Evolutionary conservation across 2,113 vertebrate genomes (phyloP).

Genomic region (Myotis yumanensis): DNA sequence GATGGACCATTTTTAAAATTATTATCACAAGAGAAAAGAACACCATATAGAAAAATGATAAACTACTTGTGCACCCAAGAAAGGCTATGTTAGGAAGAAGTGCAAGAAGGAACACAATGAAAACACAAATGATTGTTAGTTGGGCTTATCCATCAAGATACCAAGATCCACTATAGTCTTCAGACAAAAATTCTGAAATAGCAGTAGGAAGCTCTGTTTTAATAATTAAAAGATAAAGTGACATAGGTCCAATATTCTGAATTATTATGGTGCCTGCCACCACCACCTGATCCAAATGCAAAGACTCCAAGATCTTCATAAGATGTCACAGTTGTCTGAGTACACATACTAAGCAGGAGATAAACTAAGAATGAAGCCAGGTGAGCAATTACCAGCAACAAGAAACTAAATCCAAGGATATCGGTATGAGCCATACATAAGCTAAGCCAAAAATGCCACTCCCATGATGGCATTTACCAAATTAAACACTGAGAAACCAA

Average conservation of each 20-base stretch:
- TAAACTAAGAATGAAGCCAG: background rate
- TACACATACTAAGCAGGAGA: background rate
- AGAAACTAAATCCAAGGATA: constrained; percentile 91
- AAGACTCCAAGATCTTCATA: background rate
- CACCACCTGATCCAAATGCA: background rate
- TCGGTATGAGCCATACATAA: constrained; percentile 94
- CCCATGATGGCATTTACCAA: constrained; percentile 98
- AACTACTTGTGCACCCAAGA: constrained; percentile 96
- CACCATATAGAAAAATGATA: constrained; percentile 95
- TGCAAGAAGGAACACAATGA: constrained; percentile 90
- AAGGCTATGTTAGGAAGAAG: constrained; percentile 95
- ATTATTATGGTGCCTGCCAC: background rate
- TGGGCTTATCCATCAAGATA: constrained; percentile 91
- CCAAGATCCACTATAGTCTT: constrained; percentile 87
- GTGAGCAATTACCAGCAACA: background rate
- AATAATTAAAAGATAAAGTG: constrained; percentile 95
- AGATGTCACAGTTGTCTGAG: background rate
- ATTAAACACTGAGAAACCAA: constrained; percentile 93
- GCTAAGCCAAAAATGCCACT: constrained; percentile 94
- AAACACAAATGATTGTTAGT: constrained; percentile 88
- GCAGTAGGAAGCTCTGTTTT: constrained; percentile 94
- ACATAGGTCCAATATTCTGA: constrained; percentile 89
- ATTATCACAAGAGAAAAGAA: constrained; percentile 94
- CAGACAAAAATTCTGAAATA: constrained; percentile 86
- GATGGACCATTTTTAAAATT: constrained; percentile 93